phyloP scores from a whole-genome alignment of 2,888 invertebrate species.

The Rhogogaster chlorosoma region DNA sequence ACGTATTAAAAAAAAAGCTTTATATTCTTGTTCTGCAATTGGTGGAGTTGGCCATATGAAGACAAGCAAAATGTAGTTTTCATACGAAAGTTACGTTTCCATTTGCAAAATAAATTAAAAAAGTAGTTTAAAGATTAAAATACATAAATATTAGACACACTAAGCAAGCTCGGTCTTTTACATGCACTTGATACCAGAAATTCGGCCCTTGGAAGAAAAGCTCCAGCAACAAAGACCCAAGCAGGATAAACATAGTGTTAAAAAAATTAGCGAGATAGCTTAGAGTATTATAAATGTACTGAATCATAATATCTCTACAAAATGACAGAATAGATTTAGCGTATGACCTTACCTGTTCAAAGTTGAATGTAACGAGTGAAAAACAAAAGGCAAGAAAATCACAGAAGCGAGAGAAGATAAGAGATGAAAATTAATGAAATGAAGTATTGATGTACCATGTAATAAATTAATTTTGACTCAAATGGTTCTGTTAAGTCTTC shows the following conservation, averaged over 20 bases:
- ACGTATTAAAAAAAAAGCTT: too few relatives aligned
- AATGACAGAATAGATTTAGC: neutral
- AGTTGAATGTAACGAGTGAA: neutral
- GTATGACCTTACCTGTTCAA: neutral
- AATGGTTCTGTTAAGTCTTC: neutral
- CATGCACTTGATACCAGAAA: neutral
- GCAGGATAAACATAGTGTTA: neutral
- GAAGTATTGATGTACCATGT: neutral
- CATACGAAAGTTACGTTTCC: neutral
- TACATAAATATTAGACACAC: neutral
- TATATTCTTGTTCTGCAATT: too few relatives aligned
- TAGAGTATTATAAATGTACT: neutral
- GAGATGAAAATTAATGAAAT: neutral
- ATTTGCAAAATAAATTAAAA: neutral
- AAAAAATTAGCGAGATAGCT: neutral
- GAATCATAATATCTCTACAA: neutral
- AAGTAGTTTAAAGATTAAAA: neutral
- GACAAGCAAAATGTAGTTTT: neutral
- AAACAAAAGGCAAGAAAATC: neutral
- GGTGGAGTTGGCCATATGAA: too few relatives aligned
- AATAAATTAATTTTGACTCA: neutral
- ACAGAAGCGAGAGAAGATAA: neutral
- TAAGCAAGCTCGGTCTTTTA: neutral
- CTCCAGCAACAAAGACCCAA: neutral
- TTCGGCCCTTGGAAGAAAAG: neutral